phyloP scores from a whole-genome alignment of 2,113 vertebrate genomes.

The Trogon surrucura region DNA sequence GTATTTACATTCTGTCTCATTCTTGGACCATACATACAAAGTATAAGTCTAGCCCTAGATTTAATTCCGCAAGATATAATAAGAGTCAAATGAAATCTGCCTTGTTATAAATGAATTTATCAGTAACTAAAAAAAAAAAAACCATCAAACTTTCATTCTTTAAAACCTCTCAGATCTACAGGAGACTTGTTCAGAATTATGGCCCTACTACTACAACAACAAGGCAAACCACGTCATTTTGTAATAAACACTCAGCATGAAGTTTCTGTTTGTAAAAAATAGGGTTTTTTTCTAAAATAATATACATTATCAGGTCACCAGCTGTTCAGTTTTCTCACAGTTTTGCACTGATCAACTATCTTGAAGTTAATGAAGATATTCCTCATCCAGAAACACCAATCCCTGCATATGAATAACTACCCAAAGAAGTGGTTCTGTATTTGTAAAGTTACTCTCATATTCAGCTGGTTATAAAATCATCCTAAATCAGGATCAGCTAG shows the following conservation, averaged over 20 bases:
- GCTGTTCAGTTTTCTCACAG: background rate
- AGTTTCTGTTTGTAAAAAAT: background rate
- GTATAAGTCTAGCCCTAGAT: background rate
- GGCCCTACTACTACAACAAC: background rate
- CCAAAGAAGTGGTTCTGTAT: background rate
- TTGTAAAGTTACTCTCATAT: background rate
- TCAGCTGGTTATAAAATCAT: background rate
- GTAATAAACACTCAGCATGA: background rate
- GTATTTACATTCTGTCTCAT: background rate
- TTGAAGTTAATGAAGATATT: background rate
- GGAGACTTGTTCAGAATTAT: background rate
- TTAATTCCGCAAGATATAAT: background rate
- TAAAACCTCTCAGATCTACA: background rate
- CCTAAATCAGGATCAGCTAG: background rate
- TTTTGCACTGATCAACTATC: background rate
- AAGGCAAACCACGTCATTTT: background rate
- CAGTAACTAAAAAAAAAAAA: background rate
- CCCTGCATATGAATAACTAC: background rate
- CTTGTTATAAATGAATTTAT: background rate
- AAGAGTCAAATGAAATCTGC: background rate
- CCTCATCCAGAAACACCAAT: background rate
- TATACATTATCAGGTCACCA: fast-evolving
- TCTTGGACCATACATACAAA: background rate
- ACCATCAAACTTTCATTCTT: background rate
- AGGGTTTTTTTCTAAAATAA: background rate